phyloP scores from a whole-genome alignment of 2,797 vertebrate genomes.

The Eulemur coronatus region DNA sequence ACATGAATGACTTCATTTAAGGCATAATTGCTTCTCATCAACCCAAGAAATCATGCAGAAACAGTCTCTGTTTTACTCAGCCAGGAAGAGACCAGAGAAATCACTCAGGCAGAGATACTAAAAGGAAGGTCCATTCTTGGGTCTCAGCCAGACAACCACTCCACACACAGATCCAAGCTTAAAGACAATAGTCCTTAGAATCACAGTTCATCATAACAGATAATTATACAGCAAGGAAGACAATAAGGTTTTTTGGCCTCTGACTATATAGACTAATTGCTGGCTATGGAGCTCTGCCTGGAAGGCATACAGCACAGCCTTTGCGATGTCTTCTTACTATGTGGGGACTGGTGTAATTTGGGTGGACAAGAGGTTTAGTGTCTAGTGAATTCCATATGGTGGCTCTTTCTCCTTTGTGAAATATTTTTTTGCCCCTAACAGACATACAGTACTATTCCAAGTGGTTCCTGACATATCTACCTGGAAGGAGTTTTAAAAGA shows the following conservation, averaged over 20 bases:
- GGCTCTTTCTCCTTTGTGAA: slow-evolving; percentile 63
- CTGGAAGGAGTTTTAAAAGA: slow-evolving; percentile 26
- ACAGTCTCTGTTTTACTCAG: slow-evolving; percentile 86
- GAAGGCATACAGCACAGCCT: slow-evolving; percentile 84
- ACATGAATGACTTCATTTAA: slow-evolving; percentile 91
- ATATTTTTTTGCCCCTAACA: slow-evolving; percentile 19
- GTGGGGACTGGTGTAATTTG: slow-evolving; percentile 82
- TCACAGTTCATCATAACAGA: slow-evolving; percentile 89
- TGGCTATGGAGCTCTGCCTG: slow-evolving; percentile 85
- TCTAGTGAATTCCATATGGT: slow-evolving; percentile 85
- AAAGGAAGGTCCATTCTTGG: slow-evolving; percentile 88
- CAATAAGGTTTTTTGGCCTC: slow-evolving; percentile 87
- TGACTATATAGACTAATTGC: slow-evolving; percentile 88
- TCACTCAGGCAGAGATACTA: slow-evolving; percentile 88
- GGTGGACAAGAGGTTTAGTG: slow-evolving; percentile 84
- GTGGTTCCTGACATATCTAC: slow-evolving; percentile 32
- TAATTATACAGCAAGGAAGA: slow-evolving; percentile 88
- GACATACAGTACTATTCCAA: slow-evolving; percentile 72
- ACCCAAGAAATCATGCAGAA: slow-evolving; percentile 91
- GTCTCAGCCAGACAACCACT: slow-evolving; percentile 83
- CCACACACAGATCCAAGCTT: slow-evolving; percentile 84
- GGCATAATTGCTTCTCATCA: slow-evolving; percentile 91
- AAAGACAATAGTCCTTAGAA: slow-evolving; percentile 87
- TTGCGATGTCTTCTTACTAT: slow-evolving; percentile 82
- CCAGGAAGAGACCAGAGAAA: slow-evolving; percentile 84